These are phyloP conservation scores for Leucoma salicis DNA, from an alignment of 2,888 invertebrate species.

Conservation along the genomic window DNA sequence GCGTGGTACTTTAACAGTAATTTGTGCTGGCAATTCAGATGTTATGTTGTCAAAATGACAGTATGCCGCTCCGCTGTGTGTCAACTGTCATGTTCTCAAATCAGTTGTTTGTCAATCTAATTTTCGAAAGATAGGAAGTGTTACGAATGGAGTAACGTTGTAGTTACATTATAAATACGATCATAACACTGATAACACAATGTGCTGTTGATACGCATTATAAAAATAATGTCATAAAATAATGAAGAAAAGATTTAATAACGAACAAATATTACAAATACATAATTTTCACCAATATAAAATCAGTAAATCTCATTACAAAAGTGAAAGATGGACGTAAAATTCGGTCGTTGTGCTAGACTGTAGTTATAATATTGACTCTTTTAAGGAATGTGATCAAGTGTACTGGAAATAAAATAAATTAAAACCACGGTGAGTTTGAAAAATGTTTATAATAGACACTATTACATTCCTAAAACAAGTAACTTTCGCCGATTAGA, in stretches of 20 bases:
- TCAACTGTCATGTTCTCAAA: constrained; percentile 12
- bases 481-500: background rate
- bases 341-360: constrained; percentile 54
- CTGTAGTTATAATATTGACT: constrained; percentile 48
- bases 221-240: constrained; percentile 13
- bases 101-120: constrained; percentile 50
- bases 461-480: background rate
- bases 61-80: constrained; percentile 17
- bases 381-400: constrained; percentile 65
- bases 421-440: constrained; percentile 51
- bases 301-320: constrained; percentile 31
- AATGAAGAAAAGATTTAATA: constrained; percentile 15
- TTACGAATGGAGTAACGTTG: constrained; percentile 13
- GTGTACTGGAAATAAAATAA: constrained; percentile 50
- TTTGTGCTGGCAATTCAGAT: constrained; percentile 2
- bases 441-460: constrained; percentile 1
- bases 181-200: constrained; percentile 13
- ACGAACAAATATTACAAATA: constrained; percentile 8
- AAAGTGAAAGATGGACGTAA: constrained; percentile 66
- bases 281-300: constrained; percentile 15
- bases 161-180: constrained; percentile 26
- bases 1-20: background rate
- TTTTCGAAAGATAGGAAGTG: constrained; percentile 29
- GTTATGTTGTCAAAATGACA: constrained; percentile 22
- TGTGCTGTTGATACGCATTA: constrained; percentile 5